Evolutionary conservation across 2,888 invertebrate species (phyloP), one percentile per base, ranked within the genome.

Genomic region (Himalopsyche tibetana): DNA sequence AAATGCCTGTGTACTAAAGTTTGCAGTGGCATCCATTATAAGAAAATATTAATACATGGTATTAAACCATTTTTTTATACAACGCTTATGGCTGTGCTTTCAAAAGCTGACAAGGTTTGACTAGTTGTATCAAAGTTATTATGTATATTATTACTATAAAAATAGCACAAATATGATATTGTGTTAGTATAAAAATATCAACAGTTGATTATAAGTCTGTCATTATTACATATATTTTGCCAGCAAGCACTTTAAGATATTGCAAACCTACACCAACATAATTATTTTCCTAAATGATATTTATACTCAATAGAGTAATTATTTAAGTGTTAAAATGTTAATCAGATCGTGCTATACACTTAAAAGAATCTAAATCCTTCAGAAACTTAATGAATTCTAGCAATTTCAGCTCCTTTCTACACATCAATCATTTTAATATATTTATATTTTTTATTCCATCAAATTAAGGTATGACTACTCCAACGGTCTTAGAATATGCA

Each of bases 31-130:
- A 74, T 36, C 12, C 74, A 74, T 74, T 15, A 74, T 38, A 74
- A 36, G n/a, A 74, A 74, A 74, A 74, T 74, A 74, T 63, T 38
- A 36, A 74, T 74, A 74, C 5, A 38, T 28, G 19, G 74, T 74
- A 74, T 15, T 74, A 5, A 38, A 74, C 74, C 63, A 63, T 63
- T 63, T 63, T 28, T 63, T 63, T 19, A 38, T 74, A 74, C 74
- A 74, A 74, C 12, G 38, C 74, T 74, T 69, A 9, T 74, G 74
- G 74, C 74, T 74, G 74, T 74, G 74, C 74, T 74, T 74, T 36
- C 11, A 38, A 74, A 28, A 74, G 36, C 51, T 51, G 36, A 63
- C 63, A 6, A 63, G n/a, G 63, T 63, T 63, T 19, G 74, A 12
- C 74, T 74, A 38, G 19, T 74, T 74, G 12, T 74, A 38, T 74